Conservation (phyloP, 2,888 invertebrate genomes). For the Quadroppia sp. region DNA sequence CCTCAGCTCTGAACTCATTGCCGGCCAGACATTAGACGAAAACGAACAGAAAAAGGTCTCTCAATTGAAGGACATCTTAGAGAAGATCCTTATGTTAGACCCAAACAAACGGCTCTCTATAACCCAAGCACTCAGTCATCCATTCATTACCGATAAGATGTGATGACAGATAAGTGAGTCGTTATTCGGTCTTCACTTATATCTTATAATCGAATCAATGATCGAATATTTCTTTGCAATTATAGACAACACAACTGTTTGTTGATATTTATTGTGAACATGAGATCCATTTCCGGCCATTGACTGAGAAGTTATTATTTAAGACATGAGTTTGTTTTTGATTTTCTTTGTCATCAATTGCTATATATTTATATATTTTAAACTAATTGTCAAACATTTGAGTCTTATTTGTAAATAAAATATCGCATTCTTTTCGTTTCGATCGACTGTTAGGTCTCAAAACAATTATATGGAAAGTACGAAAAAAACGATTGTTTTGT, state of each 20-base stretch:
- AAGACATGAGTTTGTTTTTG: background rate
- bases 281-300: background rate
- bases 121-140: slow-evolving; percentile 86
- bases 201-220: background rate
- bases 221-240: background rate
- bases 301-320: slow-evolving; percentile 21
- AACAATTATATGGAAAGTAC: background rate
- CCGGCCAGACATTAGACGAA: slow-evolving; percentile 78
- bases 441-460: slow-evolving; percentile 12
- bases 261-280: background rate
- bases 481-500: background rate
- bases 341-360: background rate
- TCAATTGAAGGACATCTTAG: slow-evolving; percentile 86
- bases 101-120: slow-evolving; percentile 87
- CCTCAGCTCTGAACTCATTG: slow-evolving; percentile 78
- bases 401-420: slow-evolving; percentile 28
- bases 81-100: slow-evolving; percentile 85
- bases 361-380: background rate
- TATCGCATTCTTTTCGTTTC: background rate
- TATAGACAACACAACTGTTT: background rate
- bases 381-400: slow-evolving; percentile 10
- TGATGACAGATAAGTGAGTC: slow-evolving; percentile 16
- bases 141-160: slow-evolving; percentile 78
- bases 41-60: slow-evolving; percentile 85
- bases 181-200: background rate